Evolutionary conservation across 2,888 invertebrate species (phyloP).

Genomic region (Volucella zonaria): DNA sequence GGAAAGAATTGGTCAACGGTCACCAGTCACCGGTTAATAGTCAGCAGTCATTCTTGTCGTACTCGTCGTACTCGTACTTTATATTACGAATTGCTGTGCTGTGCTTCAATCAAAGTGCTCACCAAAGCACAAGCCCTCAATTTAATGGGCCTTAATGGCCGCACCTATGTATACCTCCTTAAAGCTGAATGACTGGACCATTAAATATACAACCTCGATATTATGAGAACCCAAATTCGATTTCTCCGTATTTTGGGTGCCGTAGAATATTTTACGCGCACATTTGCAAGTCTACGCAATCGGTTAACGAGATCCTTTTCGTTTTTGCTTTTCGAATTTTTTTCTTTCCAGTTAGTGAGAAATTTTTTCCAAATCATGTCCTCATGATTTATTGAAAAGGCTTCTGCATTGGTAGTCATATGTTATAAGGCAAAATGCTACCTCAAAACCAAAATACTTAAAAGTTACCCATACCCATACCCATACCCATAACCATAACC

Average conservation of each 20-base stretch:
- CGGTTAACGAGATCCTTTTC: slow-evolving; percentile 45
- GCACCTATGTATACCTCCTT: slow-evolving; percentile 28
- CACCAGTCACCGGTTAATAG: not conserved
- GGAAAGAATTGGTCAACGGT: slow-evolving; percentile 41
- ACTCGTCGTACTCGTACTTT: slow-evolving; percentile 16
- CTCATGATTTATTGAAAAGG: slow-evolving; percentile 59
- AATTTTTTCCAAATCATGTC: not conserved
- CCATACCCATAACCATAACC: not conserved
- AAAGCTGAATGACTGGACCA: slow-evolving; percentile 47
- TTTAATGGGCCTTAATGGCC: slow-evolving; percentile 67
- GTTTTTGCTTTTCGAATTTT: slow-evolving; percentile 22
- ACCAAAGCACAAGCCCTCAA: slow-evolving; percentile 60
- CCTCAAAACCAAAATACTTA: slow-evolving; percentile 25
- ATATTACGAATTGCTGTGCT: slow-evolving; percentile 49
- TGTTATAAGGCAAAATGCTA: not conserved
- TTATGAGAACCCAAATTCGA: slow-evolving; percentile 61
- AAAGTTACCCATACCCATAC: not conserved
- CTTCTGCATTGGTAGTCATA: slow-evolving; percentile 51
- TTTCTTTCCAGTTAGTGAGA: not conserved
- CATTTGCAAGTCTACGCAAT: slow-evolving; percentile 49
- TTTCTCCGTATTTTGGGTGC: slow-evolving; percentile 1
- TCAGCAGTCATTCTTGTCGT: no score
- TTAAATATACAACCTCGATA: slow-evolving; percentile 53
- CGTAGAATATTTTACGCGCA: slow-evolving; percentile 36
- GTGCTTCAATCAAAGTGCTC: slow-evolving; percentile 59